Base-by-base conservation (phyloP, 2,113 vertebrate species). In the Suricata suricatta region DNA sequence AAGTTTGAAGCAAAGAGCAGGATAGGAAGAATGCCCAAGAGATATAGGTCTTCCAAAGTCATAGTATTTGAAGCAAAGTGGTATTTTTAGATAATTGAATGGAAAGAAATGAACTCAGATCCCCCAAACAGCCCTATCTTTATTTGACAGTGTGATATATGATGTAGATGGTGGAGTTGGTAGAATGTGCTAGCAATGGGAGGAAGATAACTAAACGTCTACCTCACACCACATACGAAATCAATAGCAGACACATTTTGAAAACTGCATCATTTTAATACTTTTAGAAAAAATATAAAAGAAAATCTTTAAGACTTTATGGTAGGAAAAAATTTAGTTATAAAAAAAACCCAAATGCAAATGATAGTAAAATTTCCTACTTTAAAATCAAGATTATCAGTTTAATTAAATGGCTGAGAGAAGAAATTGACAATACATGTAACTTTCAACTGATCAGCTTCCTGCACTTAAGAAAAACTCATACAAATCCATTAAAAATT, bases 381-480 rank as follows among this genome's bases (percentile, higher is more conserved):
- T 60, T 94, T 57, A 83, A 89, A 95, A 74, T 68, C 11, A 87
- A 83, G 57, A 47, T 47, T 47, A 52, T 85, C 44, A 68, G 12
- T 72, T 83, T 87, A 85, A 71, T 81, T 50, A 72, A 92, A 84
- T 52, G 44, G 33, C 4, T 17, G 14, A 16, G 41, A 83, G n/a
- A 88, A 38, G 9, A 31, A 95, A 92, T 57, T 50, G 31, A 27
- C 7, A 47, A 90, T n/a, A 50, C 17, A 6, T 50, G 8, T 33
- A 77, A 74, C 6, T 68, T 72, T 41, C 41, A 71, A 57, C 19
- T 41, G 10, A 25, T 31, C 35, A 3, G 3, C 33, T 82, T 86
- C 80, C 35, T 93, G 8, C 54, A 44, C 50, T 68, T n/a, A 52
- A 52, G 33, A 66, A 64, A n/a, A 84, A 1, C 5, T 50, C 12